Conservation (phyloP, 2,797 vertebrate species). For the Onychomys leucogaster region DNA sequence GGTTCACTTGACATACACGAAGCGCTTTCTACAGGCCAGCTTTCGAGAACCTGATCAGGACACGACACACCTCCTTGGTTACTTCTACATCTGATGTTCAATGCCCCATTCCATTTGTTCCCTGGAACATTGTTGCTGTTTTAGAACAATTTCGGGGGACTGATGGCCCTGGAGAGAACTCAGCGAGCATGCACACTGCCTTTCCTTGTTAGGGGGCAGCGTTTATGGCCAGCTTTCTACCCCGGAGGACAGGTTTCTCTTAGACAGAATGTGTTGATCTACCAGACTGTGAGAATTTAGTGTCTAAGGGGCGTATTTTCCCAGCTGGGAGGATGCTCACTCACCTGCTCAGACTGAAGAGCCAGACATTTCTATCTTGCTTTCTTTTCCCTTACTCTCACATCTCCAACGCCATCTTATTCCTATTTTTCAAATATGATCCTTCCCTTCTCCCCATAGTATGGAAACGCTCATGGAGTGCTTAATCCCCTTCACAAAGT, state of each 20-base stretch:
- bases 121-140: not conserved
- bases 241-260: not conserved
- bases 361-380: not conserved
- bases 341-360: not conserved
- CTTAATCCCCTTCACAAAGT: not conserved
- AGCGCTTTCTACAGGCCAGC: not conserved
- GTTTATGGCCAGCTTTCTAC: not conserved
- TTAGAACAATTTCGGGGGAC: not conserved
- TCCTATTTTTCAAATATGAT: not conserved
- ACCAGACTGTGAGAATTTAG: not conserved
- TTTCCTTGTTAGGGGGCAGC: not conserved
- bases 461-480: not conserved
- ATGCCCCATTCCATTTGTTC: not conserved
- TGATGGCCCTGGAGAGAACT: not conserved
- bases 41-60: not conserved
- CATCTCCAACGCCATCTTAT: not conserved
- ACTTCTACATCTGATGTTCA: not conserved
- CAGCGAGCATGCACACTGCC: not conserved
- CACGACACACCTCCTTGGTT: not conserved
- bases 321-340: not conserved
- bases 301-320: not conserved
- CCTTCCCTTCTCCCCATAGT: not conserved
- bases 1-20: fast-evolving
- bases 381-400: not conserved
- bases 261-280: not conserved